Evolutionary conservation across 1,140 invertebrate genomes (phyloP).

Genomic region (Calephelis virginiensis): DNA sequence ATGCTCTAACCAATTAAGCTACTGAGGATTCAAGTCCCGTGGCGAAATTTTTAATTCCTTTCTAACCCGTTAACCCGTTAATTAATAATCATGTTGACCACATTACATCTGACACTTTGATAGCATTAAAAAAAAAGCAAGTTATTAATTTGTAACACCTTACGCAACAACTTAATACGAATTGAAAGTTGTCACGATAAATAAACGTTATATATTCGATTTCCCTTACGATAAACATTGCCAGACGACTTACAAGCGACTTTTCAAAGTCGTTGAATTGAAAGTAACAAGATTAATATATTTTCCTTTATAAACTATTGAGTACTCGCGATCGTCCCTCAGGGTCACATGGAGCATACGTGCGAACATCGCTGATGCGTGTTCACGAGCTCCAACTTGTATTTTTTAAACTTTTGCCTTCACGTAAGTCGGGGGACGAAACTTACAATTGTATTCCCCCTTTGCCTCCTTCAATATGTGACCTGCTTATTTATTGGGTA

Average conservation of each 20-base stretch:
- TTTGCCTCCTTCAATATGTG: slow-evolving; percentile 75
- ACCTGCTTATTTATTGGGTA: slow-evolving; percentile 77
- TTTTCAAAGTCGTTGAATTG: slow-evolving; percentile 6
- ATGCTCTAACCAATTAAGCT: too few species aligned
- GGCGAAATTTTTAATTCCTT: too few species aligned
- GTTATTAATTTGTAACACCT: too few species aligned
- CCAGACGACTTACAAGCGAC: background rate
- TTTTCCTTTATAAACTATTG: slow-evolving; percentile 6
- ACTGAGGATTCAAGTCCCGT: too few species aligned
- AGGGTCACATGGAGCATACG: slow-evolving; percentile 42
- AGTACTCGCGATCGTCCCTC: slow-evolving; percentile 37
- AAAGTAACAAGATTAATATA: slow-evolving; percentile 13
- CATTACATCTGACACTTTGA: too few species aligned
- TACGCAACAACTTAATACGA: too few species aligned
- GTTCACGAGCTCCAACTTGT: slow-evolving; percentile 57
- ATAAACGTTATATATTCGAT: background rate
- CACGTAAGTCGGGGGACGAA: slow-evolving; percentile 64
- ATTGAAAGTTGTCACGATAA: background rate
- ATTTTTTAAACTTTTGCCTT: slow-evolving; percentile 77
- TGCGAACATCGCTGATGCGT: slow-evolving; percentile 56
- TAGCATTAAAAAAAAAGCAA: too few species aligned
- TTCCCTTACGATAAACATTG: background rate
- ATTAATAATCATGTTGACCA: too few species aligned
- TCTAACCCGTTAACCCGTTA: too few species aligned
- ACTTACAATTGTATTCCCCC: slow-evolving; percentile 77